A percentile compares a stretch with the other conserved stretches of the same genome.
Evolutionary conservation across 2,797 vertebrate species (phyloP).

Genomic region (Eulemur coronatus): DNA sequence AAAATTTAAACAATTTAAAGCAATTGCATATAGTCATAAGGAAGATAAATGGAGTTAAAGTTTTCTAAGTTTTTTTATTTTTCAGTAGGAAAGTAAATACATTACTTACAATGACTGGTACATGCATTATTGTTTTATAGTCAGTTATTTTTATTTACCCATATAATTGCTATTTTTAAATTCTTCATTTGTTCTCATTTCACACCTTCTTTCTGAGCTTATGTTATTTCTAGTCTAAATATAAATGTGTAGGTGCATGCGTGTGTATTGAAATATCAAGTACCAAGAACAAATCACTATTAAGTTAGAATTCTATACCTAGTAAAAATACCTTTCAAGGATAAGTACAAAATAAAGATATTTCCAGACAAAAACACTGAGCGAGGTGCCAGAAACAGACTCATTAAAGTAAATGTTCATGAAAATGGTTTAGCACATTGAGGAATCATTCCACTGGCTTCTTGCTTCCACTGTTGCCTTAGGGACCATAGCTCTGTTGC

Average conservation of each 20-base stretch:
- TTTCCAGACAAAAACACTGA: neutral
- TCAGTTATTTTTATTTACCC: neutral
- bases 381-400: neutral
- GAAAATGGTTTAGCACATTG: neutral
- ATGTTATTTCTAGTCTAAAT: neutral
- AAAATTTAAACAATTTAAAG: slow-evolving; percentile 13
- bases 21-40: neutral
- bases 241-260: neutral
- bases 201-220: neutral
- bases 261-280: neutral
- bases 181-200: slow-evolving; percentile 2
- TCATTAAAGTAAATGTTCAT: neutral
- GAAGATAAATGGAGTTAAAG: neutral
- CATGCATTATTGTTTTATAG: neutral
- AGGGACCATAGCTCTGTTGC: neutral
- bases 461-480: neutral
- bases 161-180: neutral
- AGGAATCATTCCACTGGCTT: neutral
- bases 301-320: slow-evolving; percentile 9
- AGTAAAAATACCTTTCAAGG: slow-evolving; percentile 1
- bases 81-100: neutral
- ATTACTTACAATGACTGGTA: neutral
- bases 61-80: neutral
- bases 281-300: neutral
- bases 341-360: neutral